These are phyloP conservation scores for Coregonus ussuriensis DNA, from an alignment of 2,797 vertebrate species.

Conservation along the genomic window DNA sequence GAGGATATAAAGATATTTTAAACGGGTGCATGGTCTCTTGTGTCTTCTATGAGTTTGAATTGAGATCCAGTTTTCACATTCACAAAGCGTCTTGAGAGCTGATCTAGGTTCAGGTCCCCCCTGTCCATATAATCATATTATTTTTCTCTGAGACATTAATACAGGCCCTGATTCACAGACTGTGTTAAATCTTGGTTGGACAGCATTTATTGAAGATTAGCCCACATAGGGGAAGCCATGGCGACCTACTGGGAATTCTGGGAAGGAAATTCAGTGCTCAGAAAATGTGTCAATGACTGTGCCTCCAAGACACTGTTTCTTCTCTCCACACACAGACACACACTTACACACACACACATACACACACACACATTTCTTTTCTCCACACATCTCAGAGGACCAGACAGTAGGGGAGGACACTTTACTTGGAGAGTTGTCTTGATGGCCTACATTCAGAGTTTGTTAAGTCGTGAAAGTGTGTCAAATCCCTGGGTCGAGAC, in stretches of 20 bases:
- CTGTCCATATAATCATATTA: too few species aligned
- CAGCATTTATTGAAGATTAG: constrained; percentile 50
- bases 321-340: not conserved
- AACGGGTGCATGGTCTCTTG: not conserved
- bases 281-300: constrained; percentile 58
- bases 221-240: not conserved
- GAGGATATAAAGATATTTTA: not conserved
- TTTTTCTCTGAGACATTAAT: too few species aligned
- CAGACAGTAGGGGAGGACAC: not conserved
- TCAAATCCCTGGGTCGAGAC: constrained; percentile 38
- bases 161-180: too few species aligned
- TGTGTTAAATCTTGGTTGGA: constrained; percentile 47
- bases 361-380: not conserved
- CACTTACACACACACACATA: not conserved
- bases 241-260: constrained; percentile 1
- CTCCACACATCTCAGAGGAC: not conserved
- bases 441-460: constrained; percentile 60
- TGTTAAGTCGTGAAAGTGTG: constrained; percentile 37
- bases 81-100: not conserved
- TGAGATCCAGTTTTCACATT: not conserved
- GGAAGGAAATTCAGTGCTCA: constrained; percentile 42
- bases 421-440: constrained; percentile 35
- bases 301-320: constrained; percentile 8
- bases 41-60: not conserved
- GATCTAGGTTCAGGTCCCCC: not conserved